Evolutionary conservation across 2,797 vertebrate species (phyloP), one percentile per base, ranked within the genome.

Genomic region (Phoeniculus purpureus): DNA sequence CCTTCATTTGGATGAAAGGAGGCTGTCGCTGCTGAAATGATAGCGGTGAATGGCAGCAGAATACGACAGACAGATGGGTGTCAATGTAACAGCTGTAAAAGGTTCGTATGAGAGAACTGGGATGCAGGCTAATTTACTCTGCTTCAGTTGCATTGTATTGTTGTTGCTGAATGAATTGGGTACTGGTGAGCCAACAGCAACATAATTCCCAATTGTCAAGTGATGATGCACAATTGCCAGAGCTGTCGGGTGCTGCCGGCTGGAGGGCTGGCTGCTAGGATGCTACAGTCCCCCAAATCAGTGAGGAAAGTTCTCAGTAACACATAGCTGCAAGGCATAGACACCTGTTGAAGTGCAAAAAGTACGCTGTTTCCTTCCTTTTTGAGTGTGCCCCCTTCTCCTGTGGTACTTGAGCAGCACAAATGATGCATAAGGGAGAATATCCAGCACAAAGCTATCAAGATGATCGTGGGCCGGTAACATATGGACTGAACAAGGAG

Each of bases 51-150:
- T 92, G 81, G 91, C 81, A 91, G 48, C 92, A 81, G 82, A 52
- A 80, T 19, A 60, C 20, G 1, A 82, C 15, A 86, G 92, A 52
- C 91, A 92, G 92, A 93, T 91, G 92, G 87, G 74, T 94, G 68
- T 56, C 75, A 62, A 92, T 77, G 73, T 29, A 93, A 88, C 94
- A 95, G 94, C 94, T 96, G 91, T 85, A 92, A 92, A 89, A 88
- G 27, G 40, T 81, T 66, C 86, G 72, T 59, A n/a, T 25, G 91
- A 90, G 78, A 72, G 55, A 89, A 85, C 20, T 51, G 54, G 70
- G 48, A 92, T 86, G 86, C 77, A 87, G 66, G 29, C 78, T 93
- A 85, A 89, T 96, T 94, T 96, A 87, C 92, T 92, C 84, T 83
- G 29, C 55, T 94, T 93, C 76, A 85, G 55, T 90, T 89, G 52